These are phyloP conservation scores for Eupithecia dodoneata DNA, from an alignment of 2,888 invertebrate species.

Conservation along the genomic window DNA sequence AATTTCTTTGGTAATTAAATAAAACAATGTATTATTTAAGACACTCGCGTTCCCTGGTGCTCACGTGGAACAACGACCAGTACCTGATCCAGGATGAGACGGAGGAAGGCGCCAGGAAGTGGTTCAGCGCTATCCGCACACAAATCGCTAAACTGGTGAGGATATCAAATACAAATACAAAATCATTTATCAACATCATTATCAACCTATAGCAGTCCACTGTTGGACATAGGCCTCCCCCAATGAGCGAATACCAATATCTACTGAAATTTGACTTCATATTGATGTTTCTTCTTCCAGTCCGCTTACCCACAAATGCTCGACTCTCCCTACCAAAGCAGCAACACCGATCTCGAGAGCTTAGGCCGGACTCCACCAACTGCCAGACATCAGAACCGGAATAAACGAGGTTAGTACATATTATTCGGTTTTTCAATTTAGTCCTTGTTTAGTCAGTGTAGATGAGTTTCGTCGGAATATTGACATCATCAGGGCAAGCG, in stretches of 20 bases:
- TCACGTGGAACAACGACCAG: slow-evolving; percentile 73
- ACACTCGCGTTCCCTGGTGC: slow-evolving; percentile 65
- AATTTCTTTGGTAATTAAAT: no score
- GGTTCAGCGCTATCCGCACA: slow-evolving; percentile 65
- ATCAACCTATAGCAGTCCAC: neutral
- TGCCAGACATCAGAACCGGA: slow-evolving; percentile 61
- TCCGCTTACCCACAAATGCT: slow-evolving; percentile 59
- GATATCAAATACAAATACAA: neutral
- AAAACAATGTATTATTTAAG: slow-evolving; percentile 48
- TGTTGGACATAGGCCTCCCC: neutral
- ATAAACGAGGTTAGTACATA: slow-evolving; percentile 69
- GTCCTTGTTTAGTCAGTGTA: neutral
- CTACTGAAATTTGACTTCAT: neutral
- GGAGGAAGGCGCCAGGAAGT: slow-evolving; percentile 66
- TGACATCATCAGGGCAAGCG: neutral
- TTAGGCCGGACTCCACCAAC: slow-evolving; percentile 76
- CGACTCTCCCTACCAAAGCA: slow-evolving; percentile 69
- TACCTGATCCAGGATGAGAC: slow-evolving; percentile 76
- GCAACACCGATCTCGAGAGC: slow-evolving; percentile 76
- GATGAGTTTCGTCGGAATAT: neutral
- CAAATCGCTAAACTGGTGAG: slow-evolving; percentile 73
- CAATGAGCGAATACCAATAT: neutral
- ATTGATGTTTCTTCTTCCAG: neutral
- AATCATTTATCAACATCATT: neutral
- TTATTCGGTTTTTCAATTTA: neutral